Conservation (phyloP, 2,113 vertebrate species). For the Platysternon megacephalum region DNA sequence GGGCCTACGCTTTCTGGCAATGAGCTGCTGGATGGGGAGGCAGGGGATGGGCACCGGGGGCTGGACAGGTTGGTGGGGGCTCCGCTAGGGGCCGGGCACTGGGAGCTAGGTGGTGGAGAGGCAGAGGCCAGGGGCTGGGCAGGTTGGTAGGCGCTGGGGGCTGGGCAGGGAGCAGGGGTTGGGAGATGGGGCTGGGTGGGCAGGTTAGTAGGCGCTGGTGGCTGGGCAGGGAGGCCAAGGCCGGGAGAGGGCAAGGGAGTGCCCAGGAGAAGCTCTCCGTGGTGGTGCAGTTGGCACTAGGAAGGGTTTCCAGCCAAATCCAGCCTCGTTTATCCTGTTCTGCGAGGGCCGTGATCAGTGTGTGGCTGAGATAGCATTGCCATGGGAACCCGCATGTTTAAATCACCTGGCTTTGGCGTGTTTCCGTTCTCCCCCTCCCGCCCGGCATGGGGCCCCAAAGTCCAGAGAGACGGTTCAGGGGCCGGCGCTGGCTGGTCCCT, state of each 20-base stretch:
- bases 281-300: no score
- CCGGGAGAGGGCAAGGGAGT: background rate
- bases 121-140: no score
- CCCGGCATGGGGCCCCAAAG: background rate
- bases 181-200: no score
- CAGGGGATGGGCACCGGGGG: no score
- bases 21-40: no score
- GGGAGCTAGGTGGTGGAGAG: no score
- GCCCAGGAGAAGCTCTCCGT: background rate
- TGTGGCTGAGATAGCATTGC: background rate
- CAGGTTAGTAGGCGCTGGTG: background rate
- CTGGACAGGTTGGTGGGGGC: no score
- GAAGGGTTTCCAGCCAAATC: background rate
- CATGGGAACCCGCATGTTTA: background rate
- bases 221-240: background rate
- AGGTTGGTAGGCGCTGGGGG: background rate
- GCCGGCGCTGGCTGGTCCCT: background rate
- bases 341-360: background rate
- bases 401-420: background rate
- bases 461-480: background rate
- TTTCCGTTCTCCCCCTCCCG: background rate
- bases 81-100: no score
- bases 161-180: background rate
- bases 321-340: background rate
- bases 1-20: no score